Evolutionary conservation across 1,140 invertebrate species (phyloP).

Genomic region (Bombus breviceps): DNA sequence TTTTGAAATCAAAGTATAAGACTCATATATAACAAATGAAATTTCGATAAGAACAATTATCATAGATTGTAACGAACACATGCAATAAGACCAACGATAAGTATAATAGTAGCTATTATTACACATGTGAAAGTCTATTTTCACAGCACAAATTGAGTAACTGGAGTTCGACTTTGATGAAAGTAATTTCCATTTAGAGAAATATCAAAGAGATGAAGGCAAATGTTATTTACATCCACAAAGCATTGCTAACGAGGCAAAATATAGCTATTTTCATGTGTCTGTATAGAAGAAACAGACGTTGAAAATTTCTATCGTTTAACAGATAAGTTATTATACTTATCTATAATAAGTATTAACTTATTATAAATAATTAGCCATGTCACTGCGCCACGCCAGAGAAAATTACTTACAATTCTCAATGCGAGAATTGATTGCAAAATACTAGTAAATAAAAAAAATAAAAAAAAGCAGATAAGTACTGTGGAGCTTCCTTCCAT

Average conservation of each 20-base stretch:
- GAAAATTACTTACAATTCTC: too few relatives aligned
- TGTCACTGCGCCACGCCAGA: too few relatives aligned
- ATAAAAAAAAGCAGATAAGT: too few relatives aligned
- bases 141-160: background rate
- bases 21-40: too few relatives aligned
- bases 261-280: background rate
- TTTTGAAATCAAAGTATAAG: too few relatives aligned
- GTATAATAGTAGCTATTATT: background rate
- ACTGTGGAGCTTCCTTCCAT: background rate
- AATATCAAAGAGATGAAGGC: background rate
- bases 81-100: background rate
- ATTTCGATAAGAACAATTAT: background rate
- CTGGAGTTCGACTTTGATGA: background rate
- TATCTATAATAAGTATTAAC: too few relatives aligned
- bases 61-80: background rate
- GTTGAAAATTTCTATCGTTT: background rate
- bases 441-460: too few relatives aligned
- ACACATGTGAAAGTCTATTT: background rate
- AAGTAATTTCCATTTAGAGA: constrained; percentile 14
- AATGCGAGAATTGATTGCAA: too few relatives aligned
- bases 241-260: background rate
- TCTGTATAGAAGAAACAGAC: background rate
- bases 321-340: too few relatives aligned
- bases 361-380: too few relatives aligned
- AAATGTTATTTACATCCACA: constrained; percentile 7